Evolutionary conservation across 2,113 vertebrate genomes (phyloP), one percentile per base, ranked within the genome.

Genomic region (Cyprinodon variegatus): DNA sequence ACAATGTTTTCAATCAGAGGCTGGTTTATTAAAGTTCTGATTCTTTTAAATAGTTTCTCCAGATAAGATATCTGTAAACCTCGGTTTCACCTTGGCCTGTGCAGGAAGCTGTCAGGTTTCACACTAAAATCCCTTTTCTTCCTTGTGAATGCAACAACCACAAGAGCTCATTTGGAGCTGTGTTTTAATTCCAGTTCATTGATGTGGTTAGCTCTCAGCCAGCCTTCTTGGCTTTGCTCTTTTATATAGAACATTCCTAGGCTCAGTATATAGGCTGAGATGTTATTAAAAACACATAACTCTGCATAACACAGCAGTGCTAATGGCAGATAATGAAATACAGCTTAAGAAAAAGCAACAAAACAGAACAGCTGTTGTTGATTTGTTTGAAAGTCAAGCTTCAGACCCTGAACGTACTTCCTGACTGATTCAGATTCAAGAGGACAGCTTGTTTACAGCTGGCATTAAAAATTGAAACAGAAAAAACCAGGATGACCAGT

Each of bases 151-250:
- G 48, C 8, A 1, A 29, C 79, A 46, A 72, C 79, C 72, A 73
- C 67, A 66, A 74, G 81, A 41, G 50, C 78, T 83, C 76, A 78
- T 83, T 78, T 80, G 68, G 76, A 79, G 82, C n/a, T n/a, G 37
- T 39, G 57, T 81, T 86, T 76, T 72, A 73, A 80, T 66, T 66
- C 46, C 64, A 61, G n/a, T 3, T 48, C 67, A 76, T 83, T 82
- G 87, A 89, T 78, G 81, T 87, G 81, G 84, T 74, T 60, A 85
- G 39, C 77, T 86, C 86, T 83, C 83, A 82, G 76, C 70, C 84
- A 78, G 80, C 65, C 85, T 88, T 79, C 77, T 86, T 63, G 57
- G 29, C 65, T 79, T 61, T 36, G 57, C 13, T 65, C 2, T 72
- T 69, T 77, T 76, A 72, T 65, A 76, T 14, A 57, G 0, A 29